Conservation (phyloP, 1,140 invertebrate genomes). For the Trigoniulus corallinus region DNA sequence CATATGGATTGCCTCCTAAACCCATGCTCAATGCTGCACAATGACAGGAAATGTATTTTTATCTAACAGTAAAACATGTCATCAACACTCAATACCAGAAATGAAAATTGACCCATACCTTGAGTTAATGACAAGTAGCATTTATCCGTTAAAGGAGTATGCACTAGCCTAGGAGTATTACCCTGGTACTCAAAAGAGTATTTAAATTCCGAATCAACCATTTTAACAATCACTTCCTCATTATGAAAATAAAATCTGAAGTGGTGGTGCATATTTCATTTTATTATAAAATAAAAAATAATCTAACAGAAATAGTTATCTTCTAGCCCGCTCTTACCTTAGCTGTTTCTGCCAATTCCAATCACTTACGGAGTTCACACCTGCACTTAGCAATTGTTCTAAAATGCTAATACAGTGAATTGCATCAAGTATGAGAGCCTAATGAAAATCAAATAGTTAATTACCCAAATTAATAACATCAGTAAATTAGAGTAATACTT, state of each 20-base stretch:
- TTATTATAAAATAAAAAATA: conserved; percentile 7
- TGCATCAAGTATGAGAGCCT: conserved; percentile 75
- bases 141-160: conserved; percentile 84
- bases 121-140: conserved; percentile 91
- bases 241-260: conserved; percentile 32
- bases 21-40: conserved; percentile 44
- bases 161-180: conserved; percentile 72
- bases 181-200: conserved; percentile 98
- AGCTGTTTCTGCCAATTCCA: conserved; percentile 95
- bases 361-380: conserved; percentile 42
- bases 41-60: neutral
- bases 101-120: conserved; percentile 25
- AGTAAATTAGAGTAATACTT: neutral
- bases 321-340: conserved; percentile 45
- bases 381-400: conserved; percentile 49
- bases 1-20: conserved; percentile 94
- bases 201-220: conserved; percentile 78
- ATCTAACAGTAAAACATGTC: conserved; percentile 10
- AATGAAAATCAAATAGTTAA: conserved; percentile 14
- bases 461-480: neutral
- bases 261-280: too few species aligned
- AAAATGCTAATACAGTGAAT: conserved; percentile 79
- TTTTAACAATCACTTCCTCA: conserved; percentile 26
- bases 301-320: too few species aligned
- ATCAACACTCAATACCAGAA: neutral